phyloP scores from a whole-genome alignment of 2,888 invertebrate species.

The Callyntrura sp. region DNA sequence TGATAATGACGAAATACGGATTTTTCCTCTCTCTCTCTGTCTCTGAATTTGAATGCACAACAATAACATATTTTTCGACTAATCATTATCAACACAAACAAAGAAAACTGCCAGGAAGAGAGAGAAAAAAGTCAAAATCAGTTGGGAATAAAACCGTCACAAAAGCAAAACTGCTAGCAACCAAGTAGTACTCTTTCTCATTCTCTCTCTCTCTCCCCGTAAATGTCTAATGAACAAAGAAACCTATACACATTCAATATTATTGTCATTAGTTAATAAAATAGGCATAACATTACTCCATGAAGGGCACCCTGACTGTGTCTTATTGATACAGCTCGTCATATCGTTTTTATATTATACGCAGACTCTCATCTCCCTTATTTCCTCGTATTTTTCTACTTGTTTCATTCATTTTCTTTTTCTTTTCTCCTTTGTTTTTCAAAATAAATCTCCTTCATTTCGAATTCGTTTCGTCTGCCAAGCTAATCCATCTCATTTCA shows the following conservation, averaged over 20 bases:
- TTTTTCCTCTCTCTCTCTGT: neutral
- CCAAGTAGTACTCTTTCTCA: neutral
- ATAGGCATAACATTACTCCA: too few relatives aligned
- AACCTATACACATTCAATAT: neutral
- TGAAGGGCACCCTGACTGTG: too few relatives aligned
- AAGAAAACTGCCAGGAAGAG: neutral
- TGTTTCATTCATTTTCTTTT: neutral
- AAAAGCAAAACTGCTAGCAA: neutral
- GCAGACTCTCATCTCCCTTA: neutral
- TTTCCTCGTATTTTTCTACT: neutral
- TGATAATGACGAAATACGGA: slow-evolving; percentile 43
- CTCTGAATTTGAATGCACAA: neutral
- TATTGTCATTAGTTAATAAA: neutral
- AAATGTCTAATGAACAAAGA: neutral
- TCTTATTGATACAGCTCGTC: too few relatives aligned
- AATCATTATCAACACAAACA: too few relatives aligned
- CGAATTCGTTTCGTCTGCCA: slow-evolving; percentile 61
- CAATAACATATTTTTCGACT: neutral
- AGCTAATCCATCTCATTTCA: slow-evolving; percentile 79
- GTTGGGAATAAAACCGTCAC: too few relatives aligned
- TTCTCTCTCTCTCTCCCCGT: neutral
- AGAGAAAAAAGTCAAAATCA: slow-evolving; percentile 14
- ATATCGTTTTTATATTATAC: too few relatives aligned
- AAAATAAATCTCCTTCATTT: slow-evolving; percentile 63
- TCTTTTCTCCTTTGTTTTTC: too few relatives aligned